These are phyloP conservation scores for Antheraea assamensis DNA, from an alignment of 2,888 invertebrate genomes.

Conservation along the genomic window DNA sequence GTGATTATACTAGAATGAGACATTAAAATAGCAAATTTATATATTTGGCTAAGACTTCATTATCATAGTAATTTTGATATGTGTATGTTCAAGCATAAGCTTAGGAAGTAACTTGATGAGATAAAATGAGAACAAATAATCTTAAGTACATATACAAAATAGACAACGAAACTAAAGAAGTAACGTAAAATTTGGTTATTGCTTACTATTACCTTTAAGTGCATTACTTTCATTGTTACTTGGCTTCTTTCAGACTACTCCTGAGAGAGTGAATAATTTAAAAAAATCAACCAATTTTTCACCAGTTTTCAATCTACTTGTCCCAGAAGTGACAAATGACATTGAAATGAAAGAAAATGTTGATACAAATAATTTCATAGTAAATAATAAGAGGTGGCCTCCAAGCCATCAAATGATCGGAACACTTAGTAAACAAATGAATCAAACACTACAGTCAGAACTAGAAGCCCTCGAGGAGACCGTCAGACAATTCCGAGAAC, in stretches of 20 bases:
- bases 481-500: conserved; percentile 88
- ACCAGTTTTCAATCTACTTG: conserved; percentile 86
- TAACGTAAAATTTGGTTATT: not conserved
- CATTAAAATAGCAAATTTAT: not conserved
- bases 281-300: conserved; percentile 86
- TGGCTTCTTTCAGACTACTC: conserved; percentile 74
- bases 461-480: conserved; percentile 87
- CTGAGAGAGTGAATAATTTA: conserved; percentile 82
- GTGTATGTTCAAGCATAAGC: no score
- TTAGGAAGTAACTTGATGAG: not conserved
- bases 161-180: not conserved
- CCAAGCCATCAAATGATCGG: conserved; percentile 81
- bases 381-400: conserved; percentile 64
- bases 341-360: conserved; percentile 77
- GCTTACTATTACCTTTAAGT: not conserved
- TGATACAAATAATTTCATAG: conserved; percentile 66
- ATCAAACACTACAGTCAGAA: conserved; percentile 86
- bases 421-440: conserved; percentile 85
- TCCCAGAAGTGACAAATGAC: conserved; percentile 80
- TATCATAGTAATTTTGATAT: not conserved
- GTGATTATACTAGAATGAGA: not conserved
- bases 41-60: not conserved
- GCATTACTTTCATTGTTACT: not conserved
- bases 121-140: not conserved
- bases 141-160: no score